Evolutionary conservation across 1,140 invertebrate genomes (phyloP), one percentile per base, ranked within the genome.

Genomic region (Ceratoteleas bidentatus): DNA sequence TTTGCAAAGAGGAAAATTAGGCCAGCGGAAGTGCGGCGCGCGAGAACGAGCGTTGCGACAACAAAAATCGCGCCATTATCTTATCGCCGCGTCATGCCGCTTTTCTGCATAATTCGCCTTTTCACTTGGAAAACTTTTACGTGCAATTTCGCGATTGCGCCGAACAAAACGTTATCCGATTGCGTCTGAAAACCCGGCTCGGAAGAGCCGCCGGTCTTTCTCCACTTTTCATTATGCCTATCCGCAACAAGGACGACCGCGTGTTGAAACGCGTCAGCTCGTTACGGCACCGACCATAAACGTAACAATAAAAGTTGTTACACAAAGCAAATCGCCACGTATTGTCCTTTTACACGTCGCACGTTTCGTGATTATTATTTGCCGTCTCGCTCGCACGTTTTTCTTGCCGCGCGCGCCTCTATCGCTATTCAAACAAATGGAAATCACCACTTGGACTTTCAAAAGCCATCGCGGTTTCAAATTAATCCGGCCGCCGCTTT

Each of bases 1-100:
- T 78, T 84, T 84, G 77, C 72, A 80, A 84, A 77, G 77, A 80
- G 74, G 77, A 81, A 84, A 85, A 85, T 84, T 85, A 84, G 84
- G 84, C 84, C 84, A 85, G 66, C 84, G 84, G 84, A 85, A 85
- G 81, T 77, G 64, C 82, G 64, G 49, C 77, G 66, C 62, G 70
- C 70, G 75, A 80, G 79, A 75, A 81, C 50, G 38, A 64, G 52
- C 56, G 58, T 85, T 85, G 77, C 82, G 79, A 84, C 82, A 85
- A 82, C 78, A 79, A 76, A 83, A 79, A 79, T 80, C 76, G 74
- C 76, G 64, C 52, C 52, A 77, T 81, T 84, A 80, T 78, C 78
- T 75, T 81, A 79, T 85, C 64, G 79, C 49, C 38, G 56, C 34
- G 61, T 80, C 68, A 57, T 38, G 65, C 64, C 33, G 77, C 68